These are phyloP conservation scores for Odontocolon sp. DNA, from an alignment of 2,888 invertebrate species.

Conservation along the genomic window DNA sequence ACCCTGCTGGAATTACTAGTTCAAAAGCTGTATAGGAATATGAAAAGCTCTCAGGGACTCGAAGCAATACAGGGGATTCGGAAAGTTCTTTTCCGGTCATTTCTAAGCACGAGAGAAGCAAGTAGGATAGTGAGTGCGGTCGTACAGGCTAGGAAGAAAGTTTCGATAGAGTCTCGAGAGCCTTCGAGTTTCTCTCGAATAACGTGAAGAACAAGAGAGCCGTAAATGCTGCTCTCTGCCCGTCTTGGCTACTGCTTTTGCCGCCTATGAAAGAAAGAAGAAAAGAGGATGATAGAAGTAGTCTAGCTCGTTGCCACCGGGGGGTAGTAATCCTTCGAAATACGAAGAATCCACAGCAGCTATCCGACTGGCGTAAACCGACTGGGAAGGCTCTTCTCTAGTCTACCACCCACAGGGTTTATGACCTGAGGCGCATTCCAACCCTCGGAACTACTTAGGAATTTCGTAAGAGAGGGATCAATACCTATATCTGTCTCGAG, in stretches of 20 bases:
- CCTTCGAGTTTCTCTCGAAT: slow-evolving; percentile 19
- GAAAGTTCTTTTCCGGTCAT: slow-evolving; percentile 10
- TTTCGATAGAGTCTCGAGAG: slow-evolving; percentile 26
- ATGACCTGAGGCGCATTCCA: slow-evolving; percentile 41
- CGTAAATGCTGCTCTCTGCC: slow-evolving; percentile 20
- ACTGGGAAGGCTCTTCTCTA: slow-evolving; percentile 26
- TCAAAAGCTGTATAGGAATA: neutral
- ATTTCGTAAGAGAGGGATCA: slow-evolving; percentile 28
- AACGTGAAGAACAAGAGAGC: slow-evolving; percentile 12
- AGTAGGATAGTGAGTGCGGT: neutral
- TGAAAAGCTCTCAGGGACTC: slow-evolving; percentile 19
- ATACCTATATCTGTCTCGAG: slow-evolving; percentile 53
- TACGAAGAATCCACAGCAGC: slow-evolving; percentile 45
- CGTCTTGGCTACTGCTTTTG: neutral
- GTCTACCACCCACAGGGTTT: slow-evolving; percentile 27
- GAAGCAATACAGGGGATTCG: neutral
- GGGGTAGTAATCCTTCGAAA: slow-evolving; percentile 38
- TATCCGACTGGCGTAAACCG: slow-evolving; percentile 40
- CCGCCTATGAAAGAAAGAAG: slow-evolving; percentile 19
- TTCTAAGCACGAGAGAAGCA: neutral
- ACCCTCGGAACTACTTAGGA: slow-evolving; percentile 5
- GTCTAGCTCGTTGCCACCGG: slow-evolving; percentile 26
- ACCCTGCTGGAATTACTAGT: neutral
- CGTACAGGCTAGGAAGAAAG: slow-evolving; percentile 12
- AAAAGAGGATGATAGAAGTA: slow-evolving; percentile 46